Conservation (phyloP, 2,888 invertebrate genomes). For the Noctua janthina region DNA sequence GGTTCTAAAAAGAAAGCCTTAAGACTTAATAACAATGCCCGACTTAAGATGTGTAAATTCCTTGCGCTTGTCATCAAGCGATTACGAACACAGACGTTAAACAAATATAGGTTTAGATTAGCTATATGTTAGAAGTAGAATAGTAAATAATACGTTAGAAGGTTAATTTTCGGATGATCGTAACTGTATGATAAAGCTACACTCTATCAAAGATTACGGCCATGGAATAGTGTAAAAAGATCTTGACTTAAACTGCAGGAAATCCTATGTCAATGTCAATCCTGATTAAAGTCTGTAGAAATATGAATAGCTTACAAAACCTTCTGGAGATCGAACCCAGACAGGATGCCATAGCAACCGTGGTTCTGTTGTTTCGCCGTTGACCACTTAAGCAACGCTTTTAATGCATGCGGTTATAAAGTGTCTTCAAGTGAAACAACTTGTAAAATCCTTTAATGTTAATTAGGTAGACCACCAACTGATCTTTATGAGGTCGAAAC, state of each 20-base stretch:
- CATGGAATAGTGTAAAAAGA: neutral
- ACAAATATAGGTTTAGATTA: neutral
- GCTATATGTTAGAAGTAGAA: too few relatives aligned
- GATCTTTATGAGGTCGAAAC: neutral
- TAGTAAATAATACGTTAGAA: too few relatives aligned
- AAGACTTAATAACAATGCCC: neutral
- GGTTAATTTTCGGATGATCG: neutral
- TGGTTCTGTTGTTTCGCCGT: neutral
- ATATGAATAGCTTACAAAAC: neutral
- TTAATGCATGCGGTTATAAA: neutral
- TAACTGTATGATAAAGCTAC: neutral
- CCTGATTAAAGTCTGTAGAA: neutral
- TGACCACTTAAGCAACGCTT: neutral
- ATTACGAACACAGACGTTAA: neutral
- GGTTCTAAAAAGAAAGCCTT: neutral
- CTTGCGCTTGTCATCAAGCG: neutral
- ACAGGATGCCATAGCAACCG: neutral
- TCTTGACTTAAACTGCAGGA: neutral
- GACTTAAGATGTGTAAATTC: neutral
- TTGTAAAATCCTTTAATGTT: neutral
- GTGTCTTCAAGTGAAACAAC: neutral
- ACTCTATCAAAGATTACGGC: neutral
- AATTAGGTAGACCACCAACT: slow-evolving; percentile 5
- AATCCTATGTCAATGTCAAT: neutral
- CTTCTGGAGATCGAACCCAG: neutral